phyloP scores from a whole-genome alignment of 2,888 invertebrate genomes.

The Tenthredo notha region DNA sequence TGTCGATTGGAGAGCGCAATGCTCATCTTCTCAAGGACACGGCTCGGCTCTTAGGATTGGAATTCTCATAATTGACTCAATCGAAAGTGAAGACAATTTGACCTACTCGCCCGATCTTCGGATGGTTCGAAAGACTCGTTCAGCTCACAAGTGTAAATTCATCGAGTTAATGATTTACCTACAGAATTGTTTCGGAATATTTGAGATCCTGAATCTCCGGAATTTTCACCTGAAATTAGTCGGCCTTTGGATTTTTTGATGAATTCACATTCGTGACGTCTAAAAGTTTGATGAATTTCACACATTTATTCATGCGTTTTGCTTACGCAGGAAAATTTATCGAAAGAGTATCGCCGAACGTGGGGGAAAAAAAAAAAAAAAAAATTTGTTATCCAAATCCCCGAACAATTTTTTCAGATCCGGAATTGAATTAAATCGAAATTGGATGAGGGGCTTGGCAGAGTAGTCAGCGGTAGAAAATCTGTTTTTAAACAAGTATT shows the following conservation, averaged over 20 bases:
- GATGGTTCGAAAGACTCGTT: background rate
- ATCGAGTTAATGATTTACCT: background rate
- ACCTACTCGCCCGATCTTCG: constrained; percentile 32
- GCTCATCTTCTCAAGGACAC: constrained; percentile 7
- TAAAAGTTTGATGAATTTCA: background rate
- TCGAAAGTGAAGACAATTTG: constrained; percentile 33
- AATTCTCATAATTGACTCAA: constrained; percentile 19
- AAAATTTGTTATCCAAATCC: background rate
- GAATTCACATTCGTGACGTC: background rate
- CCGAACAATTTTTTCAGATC: background rate
- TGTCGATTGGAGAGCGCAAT: constrained; percentile 9
- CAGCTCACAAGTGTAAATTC: constrained; percentile 10
- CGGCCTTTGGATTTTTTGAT: background rate
- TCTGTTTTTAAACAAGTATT: constrained; percentile 15
- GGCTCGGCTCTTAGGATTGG: constrained; percentile 8
- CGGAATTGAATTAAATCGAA: background rate
- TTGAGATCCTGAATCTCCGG: background rate
- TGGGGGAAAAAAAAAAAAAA: too few relatives aligned
- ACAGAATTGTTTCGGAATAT: background rate
- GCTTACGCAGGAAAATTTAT: background rate
- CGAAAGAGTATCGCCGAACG: background rate
- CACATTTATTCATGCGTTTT: background rate
- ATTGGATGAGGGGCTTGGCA: background rate
- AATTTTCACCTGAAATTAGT: background rate
- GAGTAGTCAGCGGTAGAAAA: background rate